These are phyloP conservation scores for Calcarius lapponicus DNA, from an alignment of 2,797 vertebrate species.

Conservation along the genomic window DNA sequence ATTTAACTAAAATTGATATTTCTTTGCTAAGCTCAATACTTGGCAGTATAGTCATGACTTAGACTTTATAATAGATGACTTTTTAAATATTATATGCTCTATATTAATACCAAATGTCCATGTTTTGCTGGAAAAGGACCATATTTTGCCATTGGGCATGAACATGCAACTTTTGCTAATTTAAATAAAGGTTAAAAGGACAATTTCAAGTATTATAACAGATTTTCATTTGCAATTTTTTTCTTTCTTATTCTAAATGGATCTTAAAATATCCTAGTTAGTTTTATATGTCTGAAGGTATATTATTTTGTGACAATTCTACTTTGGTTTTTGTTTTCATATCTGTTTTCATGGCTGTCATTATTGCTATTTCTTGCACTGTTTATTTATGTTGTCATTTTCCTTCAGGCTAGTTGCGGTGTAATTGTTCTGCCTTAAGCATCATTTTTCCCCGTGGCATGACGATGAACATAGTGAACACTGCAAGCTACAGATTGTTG, in stretches of 20 bases:
- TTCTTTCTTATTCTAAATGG: slow-evolving; percentile 2
- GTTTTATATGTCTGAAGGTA: background rate
- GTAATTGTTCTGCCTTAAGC: slow-evolving; percentile 55
- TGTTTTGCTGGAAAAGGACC: slow-evolving; percentile 33
- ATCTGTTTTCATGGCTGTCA: background rate
- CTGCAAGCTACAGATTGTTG: background rate
- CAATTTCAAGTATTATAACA: background rate
- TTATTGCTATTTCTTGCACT: background rate
- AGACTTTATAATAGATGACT: slow-evolving; percentile 24
- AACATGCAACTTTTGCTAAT: slow-evolving; percentile 36
- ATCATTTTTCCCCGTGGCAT: slow-evolving; percentile 5
- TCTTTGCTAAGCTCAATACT: background rate
- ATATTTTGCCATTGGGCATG: slow-evolving; percentile 20
- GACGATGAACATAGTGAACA: background rate
- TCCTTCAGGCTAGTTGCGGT: slow-evolving; percentile 36
- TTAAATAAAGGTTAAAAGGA: slow-evolving; percentile 49
- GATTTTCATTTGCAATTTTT: background rate
- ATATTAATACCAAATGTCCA: background rate
- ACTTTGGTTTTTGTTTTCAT: background rate
- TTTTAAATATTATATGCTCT: slow-evolving; percentile 1
- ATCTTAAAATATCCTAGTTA: background rate
- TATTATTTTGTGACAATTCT: background rate
- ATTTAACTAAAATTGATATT: background rate
- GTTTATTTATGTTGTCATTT: slow-evolving; percentile 49
- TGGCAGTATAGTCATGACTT: background rate